Evolutionary conservation across 2,888 invertebrate genomes (phyloP), one percentile per base, ranked within the genome.

Genomic region (Drosophila monieri): DNA sequence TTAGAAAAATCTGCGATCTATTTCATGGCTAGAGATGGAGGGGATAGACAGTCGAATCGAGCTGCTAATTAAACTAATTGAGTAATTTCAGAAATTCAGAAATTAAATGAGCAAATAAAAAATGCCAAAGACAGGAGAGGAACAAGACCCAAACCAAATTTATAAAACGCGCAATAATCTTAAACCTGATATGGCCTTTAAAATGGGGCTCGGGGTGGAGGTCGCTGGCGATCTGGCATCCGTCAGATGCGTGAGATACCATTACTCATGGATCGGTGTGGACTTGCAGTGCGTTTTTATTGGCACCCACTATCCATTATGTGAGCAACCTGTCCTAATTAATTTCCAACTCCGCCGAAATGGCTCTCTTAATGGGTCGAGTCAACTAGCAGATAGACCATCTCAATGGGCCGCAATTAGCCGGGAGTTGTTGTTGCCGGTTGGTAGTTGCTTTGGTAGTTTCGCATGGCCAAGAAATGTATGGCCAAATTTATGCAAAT

Each of bases 11-110:
- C 53, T 44, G 68, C 25, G 62, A 85, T 85, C 84, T 53, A 61
- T 77, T 85, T 83, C 77, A 56, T 44, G 77, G 72, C 68, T 59
- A 54, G 70, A 67, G 59, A 71, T 80, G 75, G 66, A 75, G 86
- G 84, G 77, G 75, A 35, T 35, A 35, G 35, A 35, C 80, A 65
- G 48, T 74, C 64, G 56, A 47, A 65, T 53, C 52, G 53, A 73
- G 55, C 76, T 78, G 88, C 85, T 90, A 90, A 90, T 90, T 89
- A 88, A 89, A 87, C 89, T 89, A 90, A 90, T 90, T 89, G 88
- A 89, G 80, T 88, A 88, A 88, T 89, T 89, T 87, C 66, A 85
- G 73, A 73, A 85, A 76, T 73, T 73, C 76, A 68, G 48, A 69
- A 87, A 86, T 87, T 65, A 85, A 87, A 83, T 85, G 78, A 74